Evolutionary conservation across 1,140 invertebrate species (phyloP).

Genomic region (Diprion similis): DNA sequence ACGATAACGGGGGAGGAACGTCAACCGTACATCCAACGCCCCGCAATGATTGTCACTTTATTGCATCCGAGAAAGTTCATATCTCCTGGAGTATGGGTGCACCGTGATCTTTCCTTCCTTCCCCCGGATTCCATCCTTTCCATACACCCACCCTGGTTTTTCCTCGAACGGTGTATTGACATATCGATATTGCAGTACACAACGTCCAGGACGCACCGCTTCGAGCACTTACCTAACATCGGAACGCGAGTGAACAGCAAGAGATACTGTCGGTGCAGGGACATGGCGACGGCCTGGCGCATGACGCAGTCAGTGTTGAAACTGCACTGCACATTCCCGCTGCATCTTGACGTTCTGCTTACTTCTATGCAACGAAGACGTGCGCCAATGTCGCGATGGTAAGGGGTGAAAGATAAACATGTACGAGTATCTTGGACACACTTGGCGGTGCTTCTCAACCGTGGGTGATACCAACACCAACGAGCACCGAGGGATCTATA

Average conservation of each 20-base stretch:
- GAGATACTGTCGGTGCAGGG: too few species aligned
- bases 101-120: neutral
- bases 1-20: constrained; percentile 15
- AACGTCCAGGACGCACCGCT: neutral
- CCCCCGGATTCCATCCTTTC: neutral
- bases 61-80: constrained; percentile 24
- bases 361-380: too few species aligned
- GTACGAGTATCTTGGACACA: too few species aligned
- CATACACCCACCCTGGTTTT: neutral
- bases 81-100: neutral
- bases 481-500: too few species aligned
- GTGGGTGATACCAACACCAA: too few species aligned
- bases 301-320: too few species aligned
- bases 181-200: neutral
- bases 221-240: neutral
- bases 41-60: constrained; percentile 30
- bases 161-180: neutral
- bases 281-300: too few species aligned
- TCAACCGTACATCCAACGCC: constrained; percentile 23
- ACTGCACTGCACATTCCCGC: too few species aligned
- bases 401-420: too few species aligned
- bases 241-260: neutral
- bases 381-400: too few species aligned
- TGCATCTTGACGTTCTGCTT: too few species aligned
- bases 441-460: too few species aligned